phyloP scores from a whole-genome alignment of 2,797 vertebrate species.

The Pangasius mekongensis region DNA sequence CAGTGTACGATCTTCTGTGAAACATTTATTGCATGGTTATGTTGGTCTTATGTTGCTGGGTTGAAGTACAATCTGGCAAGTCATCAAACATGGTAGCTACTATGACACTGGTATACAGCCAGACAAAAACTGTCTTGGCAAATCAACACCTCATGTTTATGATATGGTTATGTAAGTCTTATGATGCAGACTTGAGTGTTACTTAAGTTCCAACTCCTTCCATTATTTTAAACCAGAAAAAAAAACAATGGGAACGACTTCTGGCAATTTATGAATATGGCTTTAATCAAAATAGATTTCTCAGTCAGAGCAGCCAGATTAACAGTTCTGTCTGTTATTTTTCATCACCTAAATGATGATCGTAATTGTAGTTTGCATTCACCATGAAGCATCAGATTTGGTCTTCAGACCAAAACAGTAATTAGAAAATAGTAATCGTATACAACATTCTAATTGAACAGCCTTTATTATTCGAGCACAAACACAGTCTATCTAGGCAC shows the following conservation, averaged over 20 bases:
- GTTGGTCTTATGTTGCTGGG: not conserved
- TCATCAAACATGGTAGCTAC: too few species aligned
- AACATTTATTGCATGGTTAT: not conserved
- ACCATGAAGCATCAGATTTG: not conserved
- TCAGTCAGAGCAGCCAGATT: not conserved
- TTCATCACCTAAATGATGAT: not conserved
- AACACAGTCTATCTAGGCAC: not conserved
- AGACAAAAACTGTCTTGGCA: not conserved
- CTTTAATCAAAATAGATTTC: conserved; percentile 4
- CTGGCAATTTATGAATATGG: not conserved
- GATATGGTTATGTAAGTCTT: not conserved
- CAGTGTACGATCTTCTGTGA: not conserved
- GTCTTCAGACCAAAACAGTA: conserved; percentile 1
- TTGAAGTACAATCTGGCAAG: not conserved
- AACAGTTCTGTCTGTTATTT: conserved; percentile 1
- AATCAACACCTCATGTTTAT: not conserved
- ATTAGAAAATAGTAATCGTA: conserved; percentile 2
- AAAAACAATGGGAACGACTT: not conserved
- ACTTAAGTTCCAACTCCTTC: not conserved
- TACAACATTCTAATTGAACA: not conserved
- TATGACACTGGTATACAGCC: not conserved
- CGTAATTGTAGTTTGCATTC: conserved; percentile 1
- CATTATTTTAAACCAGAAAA: not conserved
- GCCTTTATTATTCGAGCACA: not conserved
- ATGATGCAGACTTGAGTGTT: not conserved